Percentiles rank a stretch among this genome's conserved stretches.
phyloP scores from a whole-genome alignment of 2,113 vertebrate genomes.

The Plecturocebus donacophilus region DNA sequence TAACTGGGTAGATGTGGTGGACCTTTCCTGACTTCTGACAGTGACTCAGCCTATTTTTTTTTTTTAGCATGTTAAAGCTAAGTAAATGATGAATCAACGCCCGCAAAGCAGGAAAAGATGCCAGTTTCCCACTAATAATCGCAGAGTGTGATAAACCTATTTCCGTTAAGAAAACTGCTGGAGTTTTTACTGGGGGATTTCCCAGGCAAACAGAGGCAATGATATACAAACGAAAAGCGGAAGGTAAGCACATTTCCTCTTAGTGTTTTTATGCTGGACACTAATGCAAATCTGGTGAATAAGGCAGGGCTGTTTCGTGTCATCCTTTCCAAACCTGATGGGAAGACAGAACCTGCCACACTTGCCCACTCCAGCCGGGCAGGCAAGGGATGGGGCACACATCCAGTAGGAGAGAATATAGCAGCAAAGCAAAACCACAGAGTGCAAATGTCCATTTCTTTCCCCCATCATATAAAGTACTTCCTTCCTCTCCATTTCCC shows the following conservation, averaged over 20 bases:
- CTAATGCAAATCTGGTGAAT: conserved; percentile 60
- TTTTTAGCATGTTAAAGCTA: conserved; percentile 61
- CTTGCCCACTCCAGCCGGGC: neutral
- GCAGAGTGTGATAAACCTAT: conserved; percentile 69
- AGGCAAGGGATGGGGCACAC: neutral
- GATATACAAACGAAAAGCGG: conserved; percentile 62
- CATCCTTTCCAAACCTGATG: neutral
- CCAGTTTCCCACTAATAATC: conserved; percentile 68
- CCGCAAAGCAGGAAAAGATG: conserved; percentile 51
- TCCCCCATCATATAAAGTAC: neutral
- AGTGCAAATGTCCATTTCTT: neutral
- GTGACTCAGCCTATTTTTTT: conserved; percentile 74
- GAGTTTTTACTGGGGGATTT: conserved; percentile 76
- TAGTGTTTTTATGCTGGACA: conserved; percentile 51
- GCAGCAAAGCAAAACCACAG: neutral
- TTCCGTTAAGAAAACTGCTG: conserved; percentile 69
- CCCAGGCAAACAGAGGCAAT: conserved; percentile 65
- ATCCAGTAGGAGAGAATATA: neutral
- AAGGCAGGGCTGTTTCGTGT: conserved; percentile 26
- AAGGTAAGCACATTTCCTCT: conserved; percentile 75
- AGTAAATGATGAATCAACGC: conserved; percentile 59
- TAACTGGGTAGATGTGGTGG: conserved; percentile 53
- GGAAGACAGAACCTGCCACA: neutral
- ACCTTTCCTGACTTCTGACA: conserved; percentile 64
- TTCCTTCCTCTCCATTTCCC: neutral